Base-by-base conservation (phyloP, 2,113 vertebrate species). In the Oncorhynchus kisutch region DNA sequence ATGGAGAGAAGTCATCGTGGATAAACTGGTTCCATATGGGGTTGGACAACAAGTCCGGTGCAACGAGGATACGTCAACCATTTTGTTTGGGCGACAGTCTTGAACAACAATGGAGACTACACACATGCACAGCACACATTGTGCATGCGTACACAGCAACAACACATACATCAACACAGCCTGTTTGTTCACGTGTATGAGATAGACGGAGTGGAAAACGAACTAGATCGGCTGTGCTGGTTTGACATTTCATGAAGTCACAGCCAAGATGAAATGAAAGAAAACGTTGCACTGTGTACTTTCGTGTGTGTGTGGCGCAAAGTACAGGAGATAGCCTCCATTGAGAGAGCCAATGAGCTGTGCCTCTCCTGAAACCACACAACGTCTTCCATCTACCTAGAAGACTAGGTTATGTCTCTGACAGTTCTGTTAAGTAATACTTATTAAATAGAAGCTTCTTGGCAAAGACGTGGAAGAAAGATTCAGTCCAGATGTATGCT, bases 11-110 rank as follows among this genome's bases (percentile, higher is more conserved):
- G 81, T 83, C 85, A 85, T 84, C 71, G 22, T 74, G 70, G 67
- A 77, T 71, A 87, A 92, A 94, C 88, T 81, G 87, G 83, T 92
- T 94, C 92, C 92, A 93, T 91, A 93, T 92, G 93, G 88, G 66
- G 73, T 73, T 82, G 82, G 86, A 91, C 81, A 91, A 88, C 88
- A 82, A 86, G 84, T 77, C 67, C 62, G 9, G 5, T 20, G 20
- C 13, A 69, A 69, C 29, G 72, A 14, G 88, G 81, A 86, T 31
- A 87, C 86, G 86, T 91, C 85, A 91, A 88, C 78, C 87, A 86
- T 92, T 90, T 91, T 86, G 86, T 91, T 87, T 91, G 88, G 84
- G 87, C 81, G 82, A 78, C 76, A 81, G 78, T 79, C 80, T 85
- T 82, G 81, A 84, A 90, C 86, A 87, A 89, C 84, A 87, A 84